Evolutionary conservation across 2,113 vertebrate species (phyloP), one percentile per base, ranked within the genome.

Genomic region (Atractosteus spatula): DNA sequence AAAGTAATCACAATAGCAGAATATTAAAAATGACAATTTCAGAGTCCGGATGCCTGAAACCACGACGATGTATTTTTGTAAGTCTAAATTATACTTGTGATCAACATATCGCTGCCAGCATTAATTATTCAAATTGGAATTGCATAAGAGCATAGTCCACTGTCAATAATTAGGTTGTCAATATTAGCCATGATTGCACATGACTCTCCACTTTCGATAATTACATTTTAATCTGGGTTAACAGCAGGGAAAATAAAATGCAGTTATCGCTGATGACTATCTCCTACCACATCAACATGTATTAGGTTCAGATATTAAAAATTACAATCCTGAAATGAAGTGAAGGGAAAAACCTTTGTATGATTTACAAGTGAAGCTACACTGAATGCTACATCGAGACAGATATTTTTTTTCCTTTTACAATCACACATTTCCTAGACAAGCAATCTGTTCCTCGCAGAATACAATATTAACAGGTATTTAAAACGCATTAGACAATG

Each of bases 401-500:
- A 72, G 82, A 85, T 82, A 85, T 71, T 75, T 79, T 71, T 81
- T 80, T 70, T 71, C 68, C 66, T 85, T 83, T 74, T 85, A 85
- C 84, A 75, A 87, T 83, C 81, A 83, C 72, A 77, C 66, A 56
- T 85, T 77, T 86, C 76, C 83, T 78, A 87, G 7, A 44, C 14
- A 67, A 67, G 55, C 55, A 74, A 16, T 42, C 5, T 14, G 6
- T 59, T 41, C 59, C 61, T 59, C 11, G 67, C 13, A 74, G 67
- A 56, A 74, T 8, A 13, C 41, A 8, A 41, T 69, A 14, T 12
- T 41, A 13, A 55, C 64, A 42, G 61, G 67, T 69, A 74, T 74
- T 69, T 74, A 74, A 86, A 84, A 79, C 79, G 78, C 73, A 88
- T 86, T 83, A 79, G 75, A 74, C 74, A 71, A 42, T 85, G 79